Evolutionary conservation across 2,113 vertebrate genomes (phyloP), one percentile per base, ranked within the genome.

Genomic region (Pangasianodon gigas): DNA sequence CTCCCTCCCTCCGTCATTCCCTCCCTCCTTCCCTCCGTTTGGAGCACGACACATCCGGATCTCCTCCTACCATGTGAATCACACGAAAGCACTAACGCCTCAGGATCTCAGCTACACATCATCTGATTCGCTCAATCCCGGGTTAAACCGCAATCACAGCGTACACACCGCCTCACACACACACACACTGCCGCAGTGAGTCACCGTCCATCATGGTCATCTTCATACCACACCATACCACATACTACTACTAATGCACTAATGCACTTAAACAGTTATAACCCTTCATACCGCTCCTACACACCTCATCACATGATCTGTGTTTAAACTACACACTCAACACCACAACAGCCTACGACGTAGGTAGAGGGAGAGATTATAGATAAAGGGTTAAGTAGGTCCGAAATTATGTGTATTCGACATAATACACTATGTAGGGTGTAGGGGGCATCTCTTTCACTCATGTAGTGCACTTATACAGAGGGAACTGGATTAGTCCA

Each of bases 31-130:
- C 51, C 51, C 46, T 52, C 48, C 52, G 0, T 54, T 9, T 79
- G 16, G 26, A n/a, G 26, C 26, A 79, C 11, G 44, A 79, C 77
- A n/a, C 79, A 54, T 52, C 79, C 16, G 29, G 79, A 54, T 56
- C 79, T 32, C 79, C 79, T 82, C 32, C 79, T 82, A 16, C n/a
- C 79, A 54, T 82, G 51, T 54, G 51, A 82, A 82, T 54, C 48
- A 82, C n/a, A 52, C 18, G 18, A 44, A 29, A 29, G 6, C 77
- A 54, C 14, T 1, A 37, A 54, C n/a, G 0, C 51, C 29, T 54
- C 79, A 54, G 29, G 56, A 54, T 54, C 51, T 51, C 77, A 8
- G 71, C 5, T 37, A 19, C 46, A 51, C 29, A 29, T 11, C 44
- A 26, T 79, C 75, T 79, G 4, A 51, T 21, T 75, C 37, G 4